A percentile compares a stretch with the other conserved stretches of the same genome.
phyloP scores from a whole-genome alignment of 1,140 invertebrate species.

The Piezodorus guildinii region DNA sequence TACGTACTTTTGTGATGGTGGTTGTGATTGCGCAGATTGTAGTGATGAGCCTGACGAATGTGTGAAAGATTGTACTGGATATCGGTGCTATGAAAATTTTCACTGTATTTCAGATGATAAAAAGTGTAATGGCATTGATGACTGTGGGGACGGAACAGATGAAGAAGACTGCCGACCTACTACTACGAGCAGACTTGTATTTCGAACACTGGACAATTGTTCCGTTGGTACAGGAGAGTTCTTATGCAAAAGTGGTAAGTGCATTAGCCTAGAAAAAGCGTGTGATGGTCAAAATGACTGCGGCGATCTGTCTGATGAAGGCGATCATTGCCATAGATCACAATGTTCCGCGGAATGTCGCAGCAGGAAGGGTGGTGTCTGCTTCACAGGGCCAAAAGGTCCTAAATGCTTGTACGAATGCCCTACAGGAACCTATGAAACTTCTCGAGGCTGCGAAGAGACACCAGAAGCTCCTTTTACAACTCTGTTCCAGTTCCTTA shows the following conservation, averaged over 20 bases:
- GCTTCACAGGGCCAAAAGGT: not conserved
- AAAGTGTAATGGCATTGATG: no score
- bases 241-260: not conserved
- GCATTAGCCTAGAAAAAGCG: not conserved
- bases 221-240: not conserved
- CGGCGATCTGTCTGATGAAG: not conserved
- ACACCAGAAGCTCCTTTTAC: not conserved
- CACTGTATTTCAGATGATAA: no score
- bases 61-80: no score
- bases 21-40: no score
- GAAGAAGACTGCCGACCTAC: no score
- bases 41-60: no score
- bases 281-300: not conserved
- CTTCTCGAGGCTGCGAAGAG: not conserved
- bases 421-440: not conserved
- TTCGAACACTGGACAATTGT: not conserved
- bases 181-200: no score
- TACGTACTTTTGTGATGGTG: no score
- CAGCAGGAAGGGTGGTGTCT: not conserved
- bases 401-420: not conserved
- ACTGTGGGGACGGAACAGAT: no score
- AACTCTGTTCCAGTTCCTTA: not conserved
- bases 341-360: not conserved
- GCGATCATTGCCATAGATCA: not conserved
- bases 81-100: no score